Evolutionary conservation across 2,888 invertebrate species (phyloP).

Genomic region (Chrysolina oricalcia): DNA sequence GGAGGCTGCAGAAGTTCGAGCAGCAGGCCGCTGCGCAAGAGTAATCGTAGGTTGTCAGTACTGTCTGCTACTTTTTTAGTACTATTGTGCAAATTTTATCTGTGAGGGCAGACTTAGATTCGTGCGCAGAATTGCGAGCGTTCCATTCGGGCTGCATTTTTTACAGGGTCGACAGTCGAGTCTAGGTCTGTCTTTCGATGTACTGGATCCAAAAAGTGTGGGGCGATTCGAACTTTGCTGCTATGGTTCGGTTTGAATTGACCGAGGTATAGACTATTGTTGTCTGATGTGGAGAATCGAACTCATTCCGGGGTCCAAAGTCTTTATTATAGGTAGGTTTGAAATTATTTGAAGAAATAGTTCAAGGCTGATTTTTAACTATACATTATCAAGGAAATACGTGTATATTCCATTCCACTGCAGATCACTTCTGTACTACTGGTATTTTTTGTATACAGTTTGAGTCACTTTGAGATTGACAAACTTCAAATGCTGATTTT

Average conservation of each 20-base stretch:
- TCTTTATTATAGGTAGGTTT: neutral
- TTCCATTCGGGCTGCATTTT: neutral
- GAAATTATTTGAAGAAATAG: neutral
- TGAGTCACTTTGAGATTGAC: too few relatives aligned
- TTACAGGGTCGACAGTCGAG: neutral
- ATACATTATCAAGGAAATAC: too few relatives aligned
- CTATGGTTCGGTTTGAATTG: neutral
- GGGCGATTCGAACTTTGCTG: neutral
- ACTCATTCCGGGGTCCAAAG: neutral
- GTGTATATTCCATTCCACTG: too few relatives aligned
- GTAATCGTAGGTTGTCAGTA: constrained; percentile 6
- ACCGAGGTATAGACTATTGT: neutral
- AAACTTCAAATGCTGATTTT: too few relatives aligned
- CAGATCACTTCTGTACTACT: too few relatives aligned
- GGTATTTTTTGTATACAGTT: too few relatives aligned
- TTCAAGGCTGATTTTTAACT: neutral
- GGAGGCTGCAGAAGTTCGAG: constrained; percentile 83
- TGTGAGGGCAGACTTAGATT: neutral
- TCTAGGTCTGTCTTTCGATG: neutral
- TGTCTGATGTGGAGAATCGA: neutral
- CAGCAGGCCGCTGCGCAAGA: constrained; percentile 33
- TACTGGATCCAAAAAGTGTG: neutral
- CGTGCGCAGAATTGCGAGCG: neutral
- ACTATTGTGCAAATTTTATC: constrained; percentile 14
- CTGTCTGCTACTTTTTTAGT: neutral